These are phyloP conservation scores for Heterodera carotae DNA, from an alignment of 1,140 invertebrate species.

Conservation along the genomic window DNA sequence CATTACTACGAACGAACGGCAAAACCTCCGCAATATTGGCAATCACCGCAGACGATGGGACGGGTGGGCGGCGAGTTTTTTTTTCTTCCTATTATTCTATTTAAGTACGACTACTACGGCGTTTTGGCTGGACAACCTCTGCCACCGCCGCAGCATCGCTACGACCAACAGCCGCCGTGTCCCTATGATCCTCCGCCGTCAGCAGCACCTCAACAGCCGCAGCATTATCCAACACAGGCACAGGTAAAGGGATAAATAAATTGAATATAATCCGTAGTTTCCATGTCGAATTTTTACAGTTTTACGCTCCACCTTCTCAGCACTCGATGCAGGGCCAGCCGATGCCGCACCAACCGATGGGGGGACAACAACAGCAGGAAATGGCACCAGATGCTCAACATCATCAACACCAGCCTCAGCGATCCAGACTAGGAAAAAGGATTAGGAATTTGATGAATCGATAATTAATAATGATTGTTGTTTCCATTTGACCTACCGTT, in stretches of 20 bases:
- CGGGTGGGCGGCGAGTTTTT: slow-evolving; percentile 1
- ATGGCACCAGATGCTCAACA: neutral
- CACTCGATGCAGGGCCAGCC: slow-evolving; percentile 22
- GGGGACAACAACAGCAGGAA: slow-evolving; percentile 3
- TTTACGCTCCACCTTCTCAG: slow-evolving; percentile 31
- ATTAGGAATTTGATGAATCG: no score
- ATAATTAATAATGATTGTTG: no score
- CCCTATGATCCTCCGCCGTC: neutral
- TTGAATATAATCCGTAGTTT: neutral
- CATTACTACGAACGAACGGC: slow-evolving; percentile 26
- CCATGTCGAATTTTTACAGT: neutral
- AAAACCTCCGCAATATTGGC: slow-evolving; percentile 23
- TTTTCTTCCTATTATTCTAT: neutral
- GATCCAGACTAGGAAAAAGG: no score
- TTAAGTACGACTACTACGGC: slow-evolving; percentile 28
- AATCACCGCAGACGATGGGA: slow-evolving; percentile 23
- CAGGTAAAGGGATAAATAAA: neutral
- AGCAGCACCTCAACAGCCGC: slow-evolving; percentile 17
- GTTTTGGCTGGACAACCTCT: neutral
- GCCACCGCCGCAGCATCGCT: slow-evolving; percentile 12
- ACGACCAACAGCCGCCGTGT: slow-evolving; percentile 18
- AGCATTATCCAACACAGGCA: slow-evolving; percentile 33
- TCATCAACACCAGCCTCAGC: neutral
- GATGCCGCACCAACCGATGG: slow-evolving; percentile 13
- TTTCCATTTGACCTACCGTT: no score